Evolutionary conservation across 2,888 invertebrate species (phyloP).

Genomic region (Corythucha ciliata): DNA sequence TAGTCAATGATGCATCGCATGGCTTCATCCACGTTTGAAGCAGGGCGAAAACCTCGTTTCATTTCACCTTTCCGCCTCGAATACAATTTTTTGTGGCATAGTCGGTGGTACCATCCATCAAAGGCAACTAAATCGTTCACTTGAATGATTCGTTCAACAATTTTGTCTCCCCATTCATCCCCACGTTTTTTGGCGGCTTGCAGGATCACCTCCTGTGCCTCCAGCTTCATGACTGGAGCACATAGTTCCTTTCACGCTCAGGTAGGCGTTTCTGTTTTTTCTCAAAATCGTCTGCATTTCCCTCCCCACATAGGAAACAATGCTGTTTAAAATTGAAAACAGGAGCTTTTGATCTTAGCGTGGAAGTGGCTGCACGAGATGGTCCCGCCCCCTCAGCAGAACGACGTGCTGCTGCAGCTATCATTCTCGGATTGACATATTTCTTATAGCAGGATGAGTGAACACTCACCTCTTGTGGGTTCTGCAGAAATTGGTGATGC

Average conservation of each 20-base stretch:
- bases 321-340: constrained; percentile 12
- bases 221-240: constrained; percentile 2
- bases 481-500: no score
- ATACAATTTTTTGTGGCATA: constrained; percentile 7
- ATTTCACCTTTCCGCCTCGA: neutral
- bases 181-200: constrained; percentile 6
- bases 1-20: constrained; percentile 11
- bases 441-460: constrained; percentile 1
- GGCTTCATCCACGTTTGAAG: constrained; percentile 10
- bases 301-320: constrained; percentile 15
- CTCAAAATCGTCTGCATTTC: neutral
- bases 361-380: neutral
- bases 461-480: neutral
- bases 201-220: constrained; percentile 6
- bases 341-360: neutral
- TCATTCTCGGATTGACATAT: neutral
- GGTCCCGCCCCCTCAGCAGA: neutral
- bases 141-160: constrained; percentile 2
- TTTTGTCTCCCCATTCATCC: constrained; percentile 10
- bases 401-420: neutral
- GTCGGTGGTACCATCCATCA: constrained; percentile 6
- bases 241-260: constrained; percentile 5
- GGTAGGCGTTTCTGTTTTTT: constrained; percentile 1
- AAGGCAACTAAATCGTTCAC: constrained; percentile 17
- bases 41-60: constrained; percentile 4